Percentiles rank a stretch among this genome's conserved stretches.
Conservation (phyloP, 1,140 invertebrate genomes). For the Rhysida immarginata region DNA sequence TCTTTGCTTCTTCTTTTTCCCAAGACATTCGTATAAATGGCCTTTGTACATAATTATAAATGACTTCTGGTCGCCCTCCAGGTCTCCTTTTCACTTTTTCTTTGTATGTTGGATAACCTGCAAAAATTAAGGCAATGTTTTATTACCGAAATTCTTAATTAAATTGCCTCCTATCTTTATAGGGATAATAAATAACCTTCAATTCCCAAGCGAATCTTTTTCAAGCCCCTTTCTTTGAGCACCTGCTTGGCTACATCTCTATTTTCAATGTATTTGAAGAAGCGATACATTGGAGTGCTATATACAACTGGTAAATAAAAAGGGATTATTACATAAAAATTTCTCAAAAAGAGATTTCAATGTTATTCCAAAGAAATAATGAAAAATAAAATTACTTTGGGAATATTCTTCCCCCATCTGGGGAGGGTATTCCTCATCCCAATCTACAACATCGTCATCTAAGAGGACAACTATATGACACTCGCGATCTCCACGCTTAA, state of each 20-base stretch:
- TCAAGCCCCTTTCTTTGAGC: constrained; percentile 92
- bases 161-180: constrained; percentile 6
- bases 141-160: constrained; percentile 8
- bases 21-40: constrained; percentile 99
- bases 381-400: constrained; percentile 65
- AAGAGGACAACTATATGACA: constrained; percentile 78
- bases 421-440: constrained; percentile 97
- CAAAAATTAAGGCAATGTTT: not conserved
- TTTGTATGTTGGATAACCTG: constrained; percentile 93
- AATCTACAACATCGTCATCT: constrained; percentile 92
- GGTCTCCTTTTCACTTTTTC: constrained; percentile 62
- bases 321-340: no score
- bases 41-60: constrained; percentile 99
- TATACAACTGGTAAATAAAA: constrained; percentile 48
- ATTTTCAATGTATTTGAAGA: constrained; percentile 99
- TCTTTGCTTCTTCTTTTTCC: constrained; percentile 99
- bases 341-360: no score
- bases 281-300: constrained; percentile 83
- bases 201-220: constrained; percentile 97
- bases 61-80: constrained; percentile 52
- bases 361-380: no score
- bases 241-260: constrained; percentile 96
- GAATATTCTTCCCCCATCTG: constrained; percentile 98
- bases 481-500: constrained; percentile 39
- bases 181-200: constrained; percentile 44